These are phyloP conservation scores for Smittia sp. DNA, from an alignment of 2,888 invertebrate species.

Conservation along the genomic window DNA sequence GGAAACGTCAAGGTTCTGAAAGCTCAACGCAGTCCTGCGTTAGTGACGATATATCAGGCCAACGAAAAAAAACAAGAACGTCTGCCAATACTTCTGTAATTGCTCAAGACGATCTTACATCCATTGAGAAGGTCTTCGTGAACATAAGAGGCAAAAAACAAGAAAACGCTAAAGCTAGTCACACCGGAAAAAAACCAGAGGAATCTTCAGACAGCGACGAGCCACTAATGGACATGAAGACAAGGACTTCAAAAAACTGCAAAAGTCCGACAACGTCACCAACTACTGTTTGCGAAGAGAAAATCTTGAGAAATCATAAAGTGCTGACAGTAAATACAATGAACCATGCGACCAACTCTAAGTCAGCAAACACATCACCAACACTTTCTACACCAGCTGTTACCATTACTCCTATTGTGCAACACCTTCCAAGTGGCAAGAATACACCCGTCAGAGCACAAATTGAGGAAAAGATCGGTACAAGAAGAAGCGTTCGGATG, in stretches of 20 bases:
- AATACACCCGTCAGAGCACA: not conserved
- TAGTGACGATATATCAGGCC: conserved; percentile 56
- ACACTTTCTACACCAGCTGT: conserved; percentile 20
- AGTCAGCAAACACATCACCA: conserved; percentile 31
- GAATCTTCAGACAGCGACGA: conserved; percentile 80
- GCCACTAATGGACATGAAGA: conserved; percentile 64
- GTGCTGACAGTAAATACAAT: conserved; percentile 37
- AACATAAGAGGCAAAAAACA: conserved; percentile 19
- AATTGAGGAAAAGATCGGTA: conserved; percentile 56
- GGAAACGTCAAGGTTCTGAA: conserved; percentile 77
- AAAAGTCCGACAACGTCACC: conserved; percentile 43
- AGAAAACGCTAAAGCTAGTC: conserved; percentile 30
- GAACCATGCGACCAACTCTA: conserved; percentile 1
- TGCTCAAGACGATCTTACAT: conserved; percentile 39
- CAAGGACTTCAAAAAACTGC: conserved; percentile 1
- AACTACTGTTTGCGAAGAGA: conserved; percentile 12
- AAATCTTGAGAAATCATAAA: conserved; percentile 39
- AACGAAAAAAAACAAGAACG: conserved; percentile 34
- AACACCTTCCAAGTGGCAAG: conserved; percentile 19
- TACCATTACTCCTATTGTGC: conserved; percentile 14
- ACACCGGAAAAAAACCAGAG: conserved; percentile 52
- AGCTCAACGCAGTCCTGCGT: conserved; percentile 66
- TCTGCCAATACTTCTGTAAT: not conserved
- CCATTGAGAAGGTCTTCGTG: conserved; percentile 44
- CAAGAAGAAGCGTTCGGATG: conserved; percentile 57